Evolutionary conservation across 2,113 vertebrate species (phyloP).

Genomic region (Sclerurus mexicanus): DNA sequence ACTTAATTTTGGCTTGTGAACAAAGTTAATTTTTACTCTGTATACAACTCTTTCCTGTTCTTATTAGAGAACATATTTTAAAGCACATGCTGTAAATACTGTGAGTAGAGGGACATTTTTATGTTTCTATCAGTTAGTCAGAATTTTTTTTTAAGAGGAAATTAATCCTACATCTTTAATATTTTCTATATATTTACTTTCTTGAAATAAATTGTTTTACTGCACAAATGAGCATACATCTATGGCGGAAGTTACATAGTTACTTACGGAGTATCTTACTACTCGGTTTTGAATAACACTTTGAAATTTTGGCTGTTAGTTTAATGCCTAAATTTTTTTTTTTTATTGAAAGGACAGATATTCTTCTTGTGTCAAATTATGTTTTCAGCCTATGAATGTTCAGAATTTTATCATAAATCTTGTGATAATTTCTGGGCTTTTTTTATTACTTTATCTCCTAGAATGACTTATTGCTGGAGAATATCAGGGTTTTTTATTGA

Average conservation of each 20-base stretch:
- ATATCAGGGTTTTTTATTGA: background rate
- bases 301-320: background rate
- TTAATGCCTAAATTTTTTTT: background rate
- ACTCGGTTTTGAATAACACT: slow-evolving; percentile 21
- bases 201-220: background rate
- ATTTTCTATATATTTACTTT: background rate
- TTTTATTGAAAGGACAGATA: background rate
- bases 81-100: slow-evolving; percentile 19
- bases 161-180: background rate
- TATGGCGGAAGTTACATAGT: background rate
- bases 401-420: background rate
- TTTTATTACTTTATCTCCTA: background rate
- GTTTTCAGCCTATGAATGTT: background rate
- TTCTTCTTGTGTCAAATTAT: background rate
- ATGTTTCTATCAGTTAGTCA: slow-evolving; percentile 49
- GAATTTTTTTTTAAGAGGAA: slow-evolving; percentile 27
- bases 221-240: background rate
- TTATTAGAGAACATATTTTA: background rate
- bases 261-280: background rate
- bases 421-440: background rate
- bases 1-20: slow-evolving; percentile 59
- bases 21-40: slow-evolving; percentile 59
- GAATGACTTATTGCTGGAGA: background rate
- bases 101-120: slow-evolving; percentile 28
- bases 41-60: slow-evolving; percentile 64